Evolutionary conservation across 2,888 invertebrate species (phyloP).

Genomic region (Nudaria mundana): DNA sequence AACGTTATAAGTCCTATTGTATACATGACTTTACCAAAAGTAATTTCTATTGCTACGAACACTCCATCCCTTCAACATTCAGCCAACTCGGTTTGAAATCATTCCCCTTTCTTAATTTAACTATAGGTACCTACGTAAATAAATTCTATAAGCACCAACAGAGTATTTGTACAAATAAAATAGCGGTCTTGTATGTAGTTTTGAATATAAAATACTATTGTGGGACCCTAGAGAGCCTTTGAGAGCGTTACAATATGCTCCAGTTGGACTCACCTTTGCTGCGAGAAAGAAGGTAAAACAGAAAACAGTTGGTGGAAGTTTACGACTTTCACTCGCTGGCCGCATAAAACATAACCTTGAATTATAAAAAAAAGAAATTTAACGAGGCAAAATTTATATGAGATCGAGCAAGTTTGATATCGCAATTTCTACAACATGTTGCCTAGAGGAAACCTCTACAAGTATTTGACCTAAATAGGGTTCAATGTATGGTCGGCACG

Average conservation of each 20-base stretch:
- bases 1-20: conserved; percentile 40
- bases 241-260: conserved; percentile 56
- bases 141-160: conserved; percentile 36
- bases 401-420: conserved; percentile 2
- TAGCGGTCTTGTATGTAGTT: conserved; percentile 39
- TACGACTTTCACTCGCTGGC: conserved; percentile 24
- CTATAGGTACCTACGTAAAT: conserved; percentile 30
- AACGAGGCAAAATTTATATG: conserved; percentile 10
- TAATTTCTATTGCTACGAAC: conserved; percentile 28
- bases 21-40: conserved; percentile 38
- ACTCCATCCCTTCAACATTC: conserved; percentile 29
- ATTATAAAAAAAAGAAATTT: conserved; percentile 9
- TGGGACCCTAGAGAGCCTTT: conserved; percentile 56
- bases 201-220: conserved; percentile 60
- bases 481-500: conserved; percentile 14
- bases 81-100: conserved; percentile 29
- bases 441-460: conserved; percentile 7
- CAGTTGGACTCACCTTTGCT: conserved; percentile 49
- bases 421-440: conserved; percentile 16
- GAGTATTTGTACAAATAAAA: conserved; percentile 40
- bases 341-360: conserved; percentile 15
- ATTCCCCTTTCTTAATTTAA: conserved; percentile 25
- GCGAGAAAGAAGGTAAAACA: conserved; percentile 39
- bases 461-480: conserved; percentile 20
- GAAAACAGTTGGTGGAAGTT: conserved; percentile 20